Conservation (phyloP, 2,888 invertebrate species). For the Aspidiotus destructor region DNA sequence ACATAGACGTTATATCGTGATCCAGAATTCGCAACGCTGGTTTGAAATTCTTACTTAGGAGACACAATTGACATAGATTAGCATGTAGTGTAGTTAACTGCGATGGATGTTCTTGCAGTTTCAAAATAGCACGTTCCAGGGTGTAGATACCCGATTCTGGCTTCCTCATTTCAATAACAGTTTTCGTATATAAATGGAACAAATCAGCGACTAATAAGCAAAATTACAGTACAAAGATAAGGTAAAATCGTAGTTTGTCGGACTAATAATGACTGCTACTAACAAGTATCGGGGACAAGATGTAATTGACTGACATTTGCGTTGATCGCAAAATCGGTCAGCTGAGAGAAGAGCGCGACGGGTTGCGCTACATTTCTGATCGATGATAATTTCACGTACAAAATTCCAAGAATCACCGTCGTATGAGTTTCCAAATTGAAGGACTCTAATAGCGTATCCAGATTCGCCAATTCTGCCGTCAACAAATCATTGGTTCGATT, state of each 20-base stretch:
- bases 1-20: conserved; percentile 83
- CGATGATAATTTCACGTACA: conserved; percentile 58
- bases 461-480: conserved; percentile 68
- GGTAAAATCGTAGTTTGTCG: not conserved
- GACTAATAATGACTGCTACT: conserved; percentile 42
- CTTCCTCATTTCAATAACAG: conserved; percentile 53
- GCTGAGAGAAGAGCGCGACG: conserved; percentile 56
- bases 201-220: conserved; percentile 68
- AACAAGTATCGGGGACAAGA: conserved; percentile 75
- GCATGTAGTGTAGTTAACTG: conserved; percentile 91
- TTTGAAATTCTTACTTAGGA: conserved; percentile 83
- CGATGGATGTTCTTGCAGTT: conserved; percentile 75
- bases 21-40: conserved; percentile 81
- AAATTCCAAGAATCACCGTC: conserved; percentile 73
- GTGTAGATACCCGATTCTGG: conserved; percentile 75
- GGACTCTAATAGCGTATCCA: conserved; percentile 84
- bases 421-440: conserved; percentile 86
- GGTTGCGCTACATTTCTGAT: conserved; percentile 6
- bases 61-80: conserved; percentile 82
- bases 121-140: conserved; percentile 71
- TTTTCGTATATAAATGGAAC: conserved; percentile 69
- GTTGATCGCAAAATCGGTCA: conserved; percentile 74
- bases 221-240: not conserved
- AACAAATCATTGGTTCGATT: conserved; percentile 71
- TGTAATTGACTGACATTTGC: conserved; percentile 86